Conservation (phyloP, 2,888 invertebrate genomes). For the Plebejus melissa region DNA sequence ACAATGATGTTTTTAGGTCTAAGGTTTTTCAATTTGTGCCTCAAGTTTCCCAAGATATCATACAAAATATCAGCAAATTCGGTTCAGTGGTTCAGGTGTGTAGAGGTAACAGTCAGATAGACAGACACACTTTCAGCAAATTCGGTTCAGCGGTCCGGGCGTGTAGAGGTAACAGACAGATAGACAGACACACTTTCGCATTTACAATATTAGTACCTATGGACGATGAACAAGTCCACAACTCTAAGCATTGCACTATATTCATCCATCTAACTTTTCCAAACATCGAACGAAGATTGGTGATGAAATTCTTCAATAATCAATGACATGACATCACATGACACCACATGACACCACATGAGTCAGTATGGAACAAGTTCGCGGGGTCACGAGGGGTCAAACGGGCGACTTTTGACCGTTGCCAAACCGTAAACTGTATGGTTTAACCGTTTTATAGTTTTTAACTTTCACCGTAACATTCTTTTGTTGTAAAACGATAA, state of each 20-base stretch:
- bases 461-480: conserved; percentile 15
- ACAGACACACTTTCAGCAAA: too few relatives aligned
- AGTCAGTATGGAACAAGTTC: conserved; percentile 34
- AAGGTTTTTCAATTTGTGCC: too few relatives aligned
- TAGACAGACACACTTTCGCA: too few relatives aligned
- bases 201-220: too few relatives aligned
- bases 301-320: not conserved
- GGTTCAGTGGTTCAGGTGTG: too few relatives aligned
- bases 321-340: conserved; percentile 16
- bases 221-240: not conserved
- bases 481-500: not conserved
- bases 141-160: too few relatives aligned
- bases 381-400: conserved; percentile 67
- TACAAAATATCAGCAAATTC: too few relatives aligned
- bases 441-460: conserved; percentile 17
- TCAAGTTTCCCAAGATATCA: too few relatives aligned
- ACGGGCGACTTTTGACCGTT: conserved; percentile 65
- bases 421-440: conserved; percentile 28
- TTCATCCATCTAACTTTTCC: not conserved
- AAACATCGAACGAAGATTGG: not conserved
- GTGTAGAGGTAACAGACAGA: too few relatives aligned
- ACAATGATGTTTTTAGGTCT: too few relatives aligned
- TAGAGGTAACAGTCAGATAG: too few relatives aligned
- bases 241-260: not conserved
- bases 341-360: conserved; percentile 11